Conservation (phyloP, 2,888 invertebrate species). For the Synergus itoensis region DNA sequence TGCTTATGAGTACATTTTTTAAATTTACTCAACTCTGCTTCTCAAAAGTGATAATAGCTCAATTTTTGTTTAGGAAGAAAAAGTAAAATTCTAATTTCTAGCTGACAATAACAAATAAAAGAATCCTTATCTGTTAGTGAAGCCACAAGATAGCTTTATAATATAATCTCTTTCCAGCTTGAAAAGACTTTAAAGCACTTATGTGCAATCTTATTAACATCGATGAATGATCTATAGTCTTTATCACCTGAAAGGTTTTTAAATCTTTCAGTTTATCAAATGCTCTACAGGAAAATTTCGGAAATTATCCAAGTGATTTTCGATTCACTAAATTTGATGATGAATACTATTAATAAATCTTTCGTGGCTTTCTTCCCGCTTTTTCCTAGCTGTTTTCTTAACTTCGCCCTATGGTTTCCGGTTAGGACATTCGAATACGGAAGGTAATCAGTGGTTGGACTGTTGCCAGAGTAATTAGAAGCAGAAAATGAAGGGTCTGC, state of each 20-base stretch:
- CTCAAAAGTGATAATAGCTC: neutral
- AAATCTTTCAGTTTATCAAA: too few relatives aligned
- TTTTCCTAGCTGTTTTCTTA: neutral
- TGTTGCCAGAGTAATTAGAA: conserved; percentile 62
- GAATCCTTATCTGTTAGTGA: conserved; percentile 27
- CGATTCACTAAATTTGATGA: too few relatives aligned
- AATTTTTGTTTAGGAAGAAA: neutral
- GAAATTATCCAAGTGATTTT: too few relatives aligned
- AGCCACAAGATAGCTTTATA: conserved; percentile 31
- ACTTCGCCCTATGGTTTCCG: neutral
- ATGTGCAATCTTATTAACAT: neutral
- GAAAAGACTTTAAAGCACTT: neutral
- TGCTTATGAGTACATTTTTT: neutral
- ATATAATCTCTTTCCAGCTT: conserved; percentile 3
- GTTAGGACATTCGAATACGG: conserved; percentile 15
- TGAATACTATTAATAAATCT: too few relatives aligned
- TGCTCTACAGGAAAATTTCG: too few relatives aligned
- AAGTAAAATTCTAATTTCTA: neutral
- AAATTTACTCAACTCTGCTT: neutral
- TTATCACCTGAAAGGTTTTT: too few relatives aligned
- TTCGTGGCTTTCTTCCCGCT: too few relatives aligned
- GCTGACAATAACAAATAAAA: neutral
- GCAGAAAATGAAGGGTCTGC: conserved; percentile 49
- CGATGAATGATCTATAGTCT: neutral
- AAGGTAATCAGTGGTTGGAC: conserved; percentile 56